Conservation (phyloP, 2,113 vertebrate species). For the Gallinago media region DNA sequence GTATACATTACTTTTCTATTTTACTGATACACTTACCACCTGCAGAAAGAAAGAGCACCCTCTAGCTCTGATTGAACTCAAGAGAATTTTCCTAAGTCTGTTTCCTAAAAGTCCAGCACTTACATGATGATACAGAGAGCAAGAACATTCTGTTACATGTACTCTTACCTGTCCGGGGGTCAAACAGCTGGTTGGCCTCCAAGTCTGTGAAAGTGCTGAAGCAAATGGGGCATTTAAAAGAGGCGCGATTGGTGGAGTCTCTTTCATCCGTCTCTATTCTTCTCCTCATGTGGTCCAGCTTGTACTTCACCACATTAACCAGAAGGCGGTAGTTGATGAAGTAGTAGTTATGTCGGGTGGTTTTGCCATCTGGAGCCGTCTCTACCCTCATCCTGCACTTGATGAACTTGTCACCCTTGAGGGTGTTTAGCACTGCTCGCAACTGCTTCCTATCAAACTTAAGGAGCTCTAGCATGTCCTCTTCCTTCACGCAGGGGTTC, state of each 20-base stretch:
- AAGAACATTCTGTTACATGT: background rate
- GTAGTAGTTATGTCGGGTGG: slow-evolving; percentile 97
- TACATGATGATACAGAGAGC: background rate
- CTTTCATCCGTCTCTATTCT: slow-evolving; percentile 97
- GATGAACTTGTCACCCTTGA: slow-evolving; percentile 97
- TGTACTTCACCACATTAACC: slow-evolving; percentile 98
- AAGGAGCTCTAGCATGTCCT: slow-evolving; percentile 98
- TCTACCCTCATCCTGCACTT: slow-evolving; percentile 98
- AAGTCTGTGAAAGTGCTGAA: slow-evolving; percentile 95
- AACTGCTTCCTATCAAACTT: slow-evolving; percentile 98
- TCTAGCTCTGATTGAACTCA: background rate
- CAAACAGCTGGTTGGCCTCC: slow-evolving; percentile 97
- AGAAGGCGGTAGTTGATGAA: slow-evolving; percentile 97
- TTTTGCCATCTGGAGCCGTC: slow-evolving; percentile 94
- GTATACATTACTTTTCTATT: background rate
- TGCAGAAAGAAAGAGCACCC: slow-evolving; percentile 4
- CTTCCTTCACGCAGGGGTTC: slow-evolving; percentile 95
- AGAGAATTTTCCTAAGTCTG: background rate
- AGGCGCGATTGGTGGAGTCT: slow-evolving; percentile 95
- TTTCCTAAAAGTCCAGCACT: background rate
- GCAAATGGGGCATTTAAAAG: slow-evolving; percentile 95
- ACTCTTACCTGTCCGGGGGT: slow-evolving; percentile 89
- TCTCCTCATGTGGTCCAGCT: slow-evolving; percentile 98
- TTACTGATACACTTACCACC: background rate
- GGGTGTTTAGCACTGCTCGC: slow-evolving; percentile 93